Evolutionary conservation across 2,888 invertebrate genomes (phyloP).

Genomic region (Noctua pronuba): DNA sequence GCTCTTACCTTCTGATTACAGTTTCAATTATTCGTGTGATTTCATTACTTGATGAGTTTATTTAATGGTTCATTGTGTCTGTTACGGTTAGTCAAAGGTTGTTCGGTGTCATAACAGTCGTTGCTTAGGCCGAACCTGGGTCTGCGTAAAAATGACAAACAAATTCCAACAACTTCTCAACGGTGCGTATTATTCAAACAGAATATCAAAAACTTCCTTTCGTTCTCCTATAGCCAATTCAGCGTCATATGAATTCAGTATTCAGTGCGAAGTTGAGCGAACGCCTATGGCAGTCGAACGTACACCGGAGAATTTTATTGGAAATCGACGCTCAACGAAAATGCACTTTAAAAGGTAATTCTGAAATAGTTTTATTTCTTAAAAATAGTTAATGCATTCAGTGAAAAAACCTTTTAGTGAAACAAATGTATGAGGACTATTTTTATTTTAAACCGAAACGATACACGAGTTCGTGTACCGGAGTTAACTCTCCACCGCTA

Average conservation of each 20-base stretch:
- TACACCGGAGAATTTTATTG: constrained; percentile 65
- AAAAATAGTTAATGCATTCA: constrained; percentile 56
- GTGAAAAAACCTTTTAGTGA: constrained; percentile 48
- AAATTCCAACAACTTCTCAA: constrained; percentile 70
- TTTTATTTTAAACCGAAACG: constrained; percentile 39
- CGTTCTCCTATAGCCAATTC: constrained; percentile 72
- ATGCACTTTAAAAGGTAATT: constrained; percentile 67
- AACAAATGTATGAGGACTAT: constrained; percentile 30
- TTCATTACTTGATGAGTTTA: constrained; percentile 22
- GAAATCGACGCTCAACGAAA: constrained; percentile 61
- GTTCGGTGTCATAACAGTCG: constrained; percentile 57
- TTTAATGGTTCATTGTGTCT: constrained; percentile 22
- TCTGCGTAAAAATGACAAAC: constrained; percentile 67
- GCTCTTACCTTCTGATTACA: constrained; percentile 34
- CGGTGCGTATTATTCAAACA: constrained; percentile 65
- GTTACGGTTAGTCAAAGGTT: constrained; percentile 30
- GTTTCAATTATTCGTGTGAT: constrained; percentile 26
- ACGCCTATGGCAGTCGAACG: constrained; percentile 62
- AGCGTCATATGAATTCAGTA: constrained; percentile 78
- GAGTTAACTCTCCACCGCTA: constrained; percentile 59
- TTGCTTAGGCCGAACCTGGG: constrained; percentile 46
- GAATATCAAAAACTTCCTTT: constrained; percentile 84
- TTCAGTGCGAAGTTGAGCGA: constrained; percentile 74
- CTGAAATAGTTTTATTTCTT: constrained; percentile 51
- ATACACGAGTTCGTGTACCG: constrained; percentile 27